Evolutionary conservation across 2,797 vertebrate genomes (phyloP), one percentile per base, ranked within the genome.

Genomic region (Anguilla pacifica): DNA sequence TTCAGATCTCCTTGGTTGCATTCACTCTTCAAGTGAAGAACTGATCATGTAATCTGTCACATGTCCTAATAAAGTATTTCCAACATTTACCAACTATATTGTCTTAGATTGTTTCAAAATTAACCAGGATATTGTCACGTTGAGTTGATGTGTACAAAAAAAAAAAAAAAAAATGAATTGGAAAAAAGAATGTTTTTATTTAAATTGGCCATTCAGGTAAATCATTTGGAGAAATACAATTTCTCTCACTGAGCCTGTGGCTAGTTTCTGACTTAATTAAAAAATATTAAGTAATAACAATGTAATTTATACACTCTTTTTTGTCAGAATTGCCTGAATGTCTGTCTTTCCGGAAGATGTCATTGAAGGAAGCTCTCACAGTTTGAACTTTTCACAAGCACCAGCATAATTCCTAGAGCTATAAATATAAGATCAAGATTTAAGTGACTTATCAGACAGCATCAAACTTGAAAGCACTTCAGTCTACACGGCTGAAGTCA

Each of bases 1-100:
- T 55, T 25, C 85, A 83, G 85, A 46, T 53, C 43, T 81, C 55
- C 84, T 82, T 88, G 55, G 64, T 53, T 53, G 74, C 51, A 57
- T 31, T 2, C 13, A 9, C 1, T 57, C 9, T 43, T 79, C 39
- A 35, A 11, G 25, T 77, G 67, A 85, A 61, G 51, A 51, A 85
- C n/a, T 74, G 53, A 46, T 43, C 72, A 61, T 5, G 28, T 28
- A 22, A 22, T 49, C 39, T 79, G 31, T 19, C 19, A 79, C 11
- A 43, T 6, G 17, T 4, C 31, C 74, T 79, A 35, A 17, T 2
- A 46, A 46, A 53, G 11, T 81, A 46, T 46, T 43, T 49, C 39
- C 39, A 49, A 9, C 15, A 25, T 49, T 43, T 15, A 81, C 35
- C 10, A n/a, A n/a, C 22, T 39, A 35, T 35, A 74, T 74, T 35